phyloP scores from a whole-genome alignment of 2,113 vertebrate species.

The Menidia beryllina region DNA sequence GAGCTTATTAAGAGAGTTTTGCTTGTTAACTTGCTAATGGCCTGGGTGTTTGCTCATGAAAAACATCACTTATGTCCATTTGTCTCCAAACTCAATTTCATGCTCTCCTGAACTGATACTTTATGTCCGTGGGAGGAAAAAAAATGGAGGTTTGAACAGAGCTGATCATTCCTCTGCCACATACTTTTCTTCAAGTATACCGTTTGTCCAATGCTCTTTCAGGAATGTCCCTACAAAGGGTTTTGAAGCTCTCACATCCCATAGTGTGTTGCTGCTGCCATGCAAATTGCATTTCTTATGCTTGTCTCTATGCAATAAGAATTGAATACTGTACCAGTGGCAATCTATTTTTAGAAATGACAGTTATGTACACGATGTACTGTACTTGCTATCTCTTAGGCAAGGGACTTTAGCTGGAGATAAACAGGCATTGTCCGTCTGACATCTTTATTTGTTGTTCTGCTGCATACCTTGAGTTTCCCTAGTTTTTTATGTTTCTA shows the following conservation, averaged over 20 bases:
- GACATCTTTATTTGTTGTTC: background rate
- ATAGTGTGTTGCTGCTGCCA: background rate
- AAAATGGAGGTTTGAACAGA: slow-evolving; percentile 21
- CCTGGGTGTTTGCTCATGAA: slow-evolving; percentile 72
- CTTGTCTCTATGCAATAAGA: background rate
- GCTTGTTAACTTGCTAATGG: slow-evolving; percentile 75
- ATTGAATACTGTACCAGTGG: background rate
- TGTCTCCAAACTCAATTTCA: slow-evolving; percentile 75
- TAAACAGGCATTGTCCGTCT: slow-evolving; percentile 6
- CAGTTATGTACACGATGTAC: background rate
- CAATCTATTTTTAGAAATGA: slow-evolving; percentile 22
- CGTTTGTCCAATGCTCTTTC: slow-evolving; percentile 9
- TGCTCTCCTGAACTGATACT: slow-evolving; percentile 69
- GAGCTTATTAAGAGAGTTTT: slow-evolving; percentile 64
- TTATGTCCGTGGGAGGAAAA: slow-evolving; percentile 50
- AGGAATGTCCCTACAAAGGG: background rate
- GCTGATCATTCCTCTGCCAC: slow-evolving; percentile 18
- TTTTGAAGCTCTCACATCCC: slow-evolving; percentile 1
- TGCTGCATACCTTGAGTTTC: background rate
- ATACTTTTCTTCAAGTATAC: slow-evolving; percentile 10
- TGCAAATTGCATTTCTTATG: slow-evolving; percentile 1
- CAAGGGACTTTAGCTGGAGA: slow-evolving; percentile 2
- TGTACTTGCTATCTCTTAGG: background rate
- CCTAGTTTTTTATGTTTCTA: background rate
- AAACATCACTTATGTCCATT: slow-evolving; percentile 63